Evolutionary conservation across 2,888 invertebrate species (phyloP).

Genomic region (Hirudinaria manillensis): DNA sequence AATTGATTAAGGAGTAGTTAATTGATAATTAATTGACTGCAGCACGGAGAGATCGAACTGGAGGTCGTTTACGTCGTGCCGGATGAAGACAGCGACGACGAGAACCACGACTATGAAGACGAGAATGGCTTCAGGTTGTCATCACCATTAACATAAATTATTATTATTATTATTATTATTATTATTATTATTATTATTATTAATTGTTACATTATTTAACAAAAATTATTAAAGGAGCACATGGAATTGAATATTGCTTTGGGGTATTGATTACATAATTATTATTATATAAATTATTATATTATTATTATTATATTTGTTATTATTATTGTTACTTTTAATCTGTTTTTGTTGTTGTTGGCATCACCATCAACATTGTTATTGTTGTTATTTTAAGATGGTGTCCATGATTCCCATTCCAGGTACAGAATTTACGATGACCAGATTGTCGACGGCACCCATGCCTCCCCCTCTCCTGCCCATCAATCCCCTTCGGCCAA

Average conservation of each 20-base stretch:
- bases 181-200: background rate
- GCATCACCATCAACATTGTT: too few relatives aligned
- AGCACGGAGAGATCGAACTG: conserved; percentile 67
- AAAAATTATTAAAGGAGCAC: too few relatives aligned
- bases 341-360: too few relatives aligned
- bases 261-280: too few relatives aligned
- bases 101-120: conserved; percentile 52
- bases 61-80: conserved; percentile 74
- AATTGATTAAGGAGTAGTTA: too few relatives aligned
- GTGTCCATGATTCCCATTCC: background rate
- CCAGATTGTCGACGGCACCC: conserved; percentile 15
- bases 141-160: background rate
- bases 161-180: background rate
- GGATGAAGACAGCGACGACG: conserved; percentile 60
- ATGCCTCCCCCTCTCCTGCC: background rate
- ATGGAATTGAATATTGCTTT: too few relatives aligned
- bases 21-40: background rate
- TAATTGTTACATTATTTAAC: background rate
- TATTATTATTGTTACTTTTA: too few relatives aligned
- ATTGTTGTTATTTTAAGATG: too few relatives aligned
- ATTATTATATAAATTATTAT: background rate
- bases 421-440: conserved; percentile 29
- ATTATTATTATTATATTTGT: too few relatives aligned
- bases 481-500: conserved; percentile 3
- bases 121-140: conserved; percentile 52